Percentiles rank a stretch among this genome's conserved stretches.
These are phyloP conservation scores for Scaptomyza polygonia DNA, from an alignment of 2,888 invertebrate species.

Conservation along the genomic window DNA sequence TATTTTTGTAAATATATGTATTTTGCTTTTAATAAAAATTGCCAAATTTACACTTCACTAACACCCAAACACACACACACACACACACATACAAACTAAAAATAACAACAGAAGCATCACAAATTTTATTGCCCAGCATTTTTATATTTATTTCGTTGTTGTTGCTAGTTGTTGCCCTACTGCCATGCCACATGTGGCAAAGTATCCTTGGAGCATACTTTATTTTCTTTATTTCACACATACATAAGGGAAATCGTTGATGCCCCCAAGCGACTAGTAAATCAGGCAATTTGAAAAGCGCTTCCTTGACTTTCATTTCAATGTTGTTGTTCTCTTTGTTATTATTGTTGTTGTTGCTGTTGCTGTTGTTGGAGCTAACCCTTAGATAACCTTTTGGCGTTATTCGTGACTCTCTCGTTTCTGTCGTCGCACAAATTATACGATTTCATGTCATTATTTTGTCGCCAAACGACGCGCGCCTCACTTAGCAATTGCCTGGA, in stretches of 20 bases:
- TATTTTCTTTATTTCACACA: slow-evolving; percentile 34
- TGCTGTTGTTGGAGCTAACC: slow-evolving; percentile 28
- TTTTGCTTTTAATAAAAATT: slow-evolving; percentile 72
- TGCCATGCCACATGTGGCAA: slow-evolving; percentile 46
- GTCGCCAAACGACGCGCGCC: slow-evolving; percentile 76
- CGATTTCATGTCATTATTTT: slow-evolving; percentile 82
- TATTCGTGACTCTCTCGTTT: slow-evolving; percentile 39
- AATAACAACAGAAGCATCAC: slow-evolving; percentile 16
- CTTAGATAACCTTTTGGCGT: slow-evolving; percentile 44
- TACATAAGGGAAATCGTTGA: slow-evolving; percentile 27
- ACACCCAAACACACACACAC: slow-evolving; percentile 23
- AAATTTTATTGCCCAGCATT: slow-evolving; percentile 82
- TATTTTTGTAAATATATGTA: slow-evolving; percentile 35
- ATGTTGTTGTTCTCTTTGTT: slow-evolving; percentile 25
- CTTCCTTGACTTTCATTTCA: slow-evolving; percentile 57
- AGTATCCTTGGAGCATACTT: slow-evolving; percentile 56
- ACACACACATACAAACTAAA: slow-evolving; percentile 15
- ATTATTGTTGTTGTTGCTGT: slow-evolving; percentile 12
- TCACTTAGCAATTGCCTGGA: slow-evolving; percentile 65
- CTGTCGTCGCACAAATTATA: slow-evolving; percentile 75
- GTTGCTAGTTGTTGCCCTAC: slow-evolving; percentile 42
- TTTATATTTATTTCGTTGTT: slow-evolving; percentile 75
- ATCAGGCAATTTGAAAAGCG: slow-evolving; percentile 74
- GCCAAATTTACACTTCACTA: slow-evolving; percentile 79
- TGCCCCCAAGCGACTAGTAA: slow-evolving; percentile 69